Base-by-base conservation (phyloP, 2,888 invertebrate species). In the Anarsia innoxiella region DNA sequence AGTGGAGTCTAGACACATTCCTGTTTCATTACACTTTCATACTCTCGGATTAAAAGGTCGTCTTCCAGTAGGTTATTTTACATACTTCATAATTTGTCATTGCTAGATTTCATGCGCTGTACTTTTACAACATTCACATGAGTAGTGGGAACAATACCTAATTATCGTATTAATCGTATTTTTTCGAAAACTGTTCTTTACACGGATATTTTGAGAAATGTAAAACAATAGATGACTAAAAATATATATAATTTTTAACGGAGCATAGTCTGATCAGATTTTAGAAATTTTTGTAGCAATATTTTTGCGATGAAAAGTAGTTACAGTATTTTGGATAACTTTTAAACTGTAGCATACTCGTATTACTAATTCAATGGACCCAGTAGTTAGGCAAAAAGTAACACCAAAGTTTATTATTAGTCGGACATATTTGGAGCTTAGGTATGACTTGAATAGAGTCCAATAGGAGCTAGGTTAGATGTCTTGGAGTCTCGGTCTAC, bases 51-150 rank as follows among this genome's bases (percentile, higher is more conserved):
- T 75, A 59, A 66, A 68, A 70, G 51, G 67, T 72, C 61, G 83
- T 83, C 83, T 83, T 83, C 83, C 83, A 83, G 72, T 82, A 82
- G 79, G 66, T 74, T 77, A 76, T 67, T 61, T 65, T 67, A n/a
- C n/a, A n/a, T n/a, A n/a, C n/a, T n/a, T n/a, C n/a, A n/a, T n/a
- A n/a, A n/a, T n/a, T n/a, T n/a, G n/a, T n/a, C n/a, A n/a, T n/a
- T n/a, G n/a, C n/a, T n/a, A n/a, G n/a, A n/a, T n/a, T 40, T 46
- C 34, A 19, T 12, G 4, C 26, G 11, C 27, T 15, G 15, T 19
- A 9, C 23, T 27, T 32, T 19, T 32, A 2, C 13, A 14, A 40
- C 32, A 13, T 13, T 19, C n/a, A 19, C 16, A 41, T 45, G 45
- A 42, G 45, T 39, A 41, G 40, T 49, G 80, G 79, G 80, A 82